Evolutionary conservation across 2,113 vertebrate species (phyloP).

Genomic region (Callopanchax toddi): DNA sequence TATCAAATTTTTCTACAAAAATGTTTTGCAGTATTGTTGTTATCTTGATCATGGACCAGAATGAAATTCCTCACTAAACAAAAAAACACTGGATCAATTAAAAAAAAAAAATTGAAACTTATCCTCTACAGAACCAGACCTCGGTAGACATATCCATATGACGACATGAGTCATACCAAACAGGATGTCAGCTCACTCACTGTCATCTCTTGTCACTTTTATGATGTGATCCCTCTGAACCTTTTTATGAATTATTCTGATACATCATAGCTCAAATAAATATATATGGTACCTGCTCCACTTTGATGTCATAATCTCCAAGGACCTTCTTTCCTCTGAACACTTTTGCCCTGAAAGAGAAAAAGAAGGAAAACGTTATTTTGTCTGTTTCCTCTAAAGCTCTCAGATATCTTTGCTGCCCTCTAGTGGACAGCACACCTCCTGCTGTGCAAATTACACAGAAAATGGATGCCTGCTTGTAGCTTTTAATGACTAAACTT

Average conservation of each 20-base stretch:
- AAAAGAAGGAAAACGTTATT: slow-evolving; percentile 5
- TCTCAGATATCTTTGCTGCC: slow-evolving; percentile 71
- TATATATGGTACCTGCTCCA: slow-evolving; percentile 89
- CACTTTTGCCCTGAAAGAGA: slow-evolving; percentile 87
- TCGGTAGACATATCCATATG: too few species aligned
- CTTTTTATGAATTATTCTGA: slow-evolving; percentile 9
- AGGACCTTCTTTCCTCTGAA: slow-evolving; percentile 95
- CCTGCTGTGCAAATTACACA: slow-evolving; percentile 8
- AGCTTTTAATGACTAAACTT: slow-evolving; percentile 10
- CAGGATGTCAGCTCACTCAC: slow-evolving; percentile 5
- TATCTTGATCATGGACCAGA: too few species aligned
- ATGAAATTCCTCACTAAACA: too few species aligned
- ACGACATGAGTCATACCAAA: background rate
- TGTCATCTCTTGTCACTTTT: slow-evolving; percentile 23
- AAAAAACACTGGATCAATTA: too few species aligned
- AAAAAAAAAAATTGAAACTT: too few species aligned
- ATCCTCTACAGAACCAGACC: too few species aligned
- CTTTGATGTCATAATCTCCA: slow-evolving; percentile 94
- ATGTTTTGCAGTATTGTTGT: too few species aligned
- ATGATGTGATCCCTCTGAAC: slow-evolving; percentile 3
- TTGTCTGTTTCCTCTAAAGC: slow-evolving; percentile 15
- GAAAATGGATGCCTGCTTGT: slow-evolving; percentile 55
- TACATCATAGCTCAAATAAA: slow-evolving; percentile 11
- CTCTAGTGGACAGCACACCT: slow-evolving; percentile 68
- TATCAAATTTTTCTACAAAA: too few species aligned